Base-by-base conservation (phyloP, 2,888 invertebrate genomes). In the Ectemnius cavifrons region DNA sequence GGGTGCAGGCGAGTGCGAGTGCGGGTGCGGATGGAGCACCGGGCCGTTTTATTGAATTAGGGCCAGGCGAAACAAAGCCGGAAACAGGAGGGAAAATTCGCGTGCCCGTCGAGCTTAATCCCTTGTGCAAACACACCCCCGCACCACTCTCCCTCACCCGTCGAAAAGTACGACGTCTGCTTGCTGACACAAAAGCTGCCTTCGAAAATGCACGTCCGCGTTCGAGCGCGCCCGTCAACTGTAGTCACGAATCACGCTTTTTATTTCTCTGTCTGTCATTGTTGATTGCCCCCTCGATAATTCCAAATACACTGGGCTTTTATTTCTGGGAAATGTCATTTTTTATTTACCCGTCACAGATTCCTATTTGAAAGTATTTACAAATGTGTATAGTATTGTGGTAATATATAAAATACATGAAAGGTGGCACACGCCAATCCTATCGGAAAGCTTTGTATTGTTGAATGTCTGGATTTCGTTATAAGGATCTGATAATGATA, bases 131-230 rank as follows among this genome's bases (percentile, higher is more conserved):
- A 63, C 52, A 52, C n/a, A 14, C 14, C 52, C 52, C 14, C 14
- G 52, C n/a, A 6, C 16, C 37, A 8, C 37, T 4, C 37, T 11
- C 37, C 37, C 37, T 37, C 37, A 0, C 5, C 37, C 37, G 0
- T 11, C 37, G 52, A 52, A 52, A 52, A 16, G 52, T 23, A 52
- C 52, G 37, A 37, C 3, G 18, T n/a, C 1, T 2, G 37, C 14
- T 45, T 47, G 46, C 20, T 59, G 37, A 14, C n/a, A 59, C 59
- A 65, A 61, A 65, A 56, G 11, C n/a, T 20, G 46, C 14, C 13
- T 57, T 69, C 63, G 58, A 58, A 63, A 69, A 63, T 58, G 68
- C 2, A 37, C 68, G 11, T 6, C 45, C 57, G 46, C 58, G 37
- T 23, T 23, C 61, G 57, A 37, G 37, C 8, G 11, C 5, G 1